Evolutionary conservation across 2,113 vertebrate species (phyloP).

Genomic region (Arizona elegans): DNA sequence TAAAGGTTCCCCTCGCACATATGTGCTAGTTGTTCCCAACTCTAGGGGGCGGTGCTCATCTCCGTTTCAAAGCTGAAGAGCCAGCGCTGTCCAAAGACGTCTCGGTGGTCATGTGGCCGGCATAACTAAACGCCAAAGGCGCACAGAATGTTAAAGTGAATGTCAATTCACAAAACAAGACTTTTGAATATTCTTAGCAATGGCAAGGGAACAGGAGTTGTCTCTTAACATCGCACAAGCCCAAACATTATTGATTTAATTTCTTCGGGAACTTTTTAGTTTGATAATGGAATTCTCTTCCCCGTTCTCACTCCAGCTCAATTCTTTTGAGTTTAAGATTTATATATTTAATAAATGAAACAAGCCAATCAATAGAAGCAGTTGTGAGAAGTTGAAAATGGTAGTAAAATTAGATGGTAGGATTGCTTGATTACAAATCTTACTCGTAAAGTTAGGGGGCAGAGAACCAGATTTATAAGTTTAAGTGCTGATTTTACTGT

Average conservation of each 20-base stretch:
- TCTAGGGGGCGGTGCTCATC: too few relatives aligned
- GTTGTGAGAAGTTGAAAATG: neutral
- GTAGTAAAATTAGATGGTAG: neutral
- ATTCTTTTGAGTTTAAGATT: neutral
- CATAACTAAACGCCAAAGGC: too few relatives aligned
- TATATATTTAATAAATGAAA: neutral
- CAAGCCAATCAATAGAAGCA: neutral
- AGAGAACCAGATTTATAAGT: neutral
- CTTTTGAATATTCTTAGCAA: neutral
- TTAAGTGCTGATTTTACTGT: neutral
- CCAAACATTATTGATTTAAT: neutral
- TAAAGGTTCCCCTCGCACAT: too few relatives aligned
- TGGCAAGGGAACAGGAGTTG: neutral
- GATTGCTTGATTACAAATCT: neutral
- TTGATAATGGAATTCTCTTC: neutral
- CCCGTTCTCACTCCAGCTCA: neutral
- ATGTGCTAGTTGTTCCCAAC: too few relatives aligned
- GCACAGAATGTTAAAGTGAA: neutral
- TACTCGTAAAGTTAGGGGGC: neutral
- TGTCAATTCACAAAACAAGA: neutral
- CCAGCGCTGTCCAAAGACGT: too few relatives aligned
- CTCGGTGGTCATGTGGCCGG: too few relatives aligned
- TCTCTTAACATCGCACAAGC: neutral
- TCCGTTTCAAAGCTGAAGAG: too few relatives aligned
- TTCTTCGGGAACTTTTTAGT: neutral